These are phyloP conservation scores for Archips xylosteana DNA, from an alignment of 2,888 invertebrate genomes.

Conservation along the genomic window DNA sequence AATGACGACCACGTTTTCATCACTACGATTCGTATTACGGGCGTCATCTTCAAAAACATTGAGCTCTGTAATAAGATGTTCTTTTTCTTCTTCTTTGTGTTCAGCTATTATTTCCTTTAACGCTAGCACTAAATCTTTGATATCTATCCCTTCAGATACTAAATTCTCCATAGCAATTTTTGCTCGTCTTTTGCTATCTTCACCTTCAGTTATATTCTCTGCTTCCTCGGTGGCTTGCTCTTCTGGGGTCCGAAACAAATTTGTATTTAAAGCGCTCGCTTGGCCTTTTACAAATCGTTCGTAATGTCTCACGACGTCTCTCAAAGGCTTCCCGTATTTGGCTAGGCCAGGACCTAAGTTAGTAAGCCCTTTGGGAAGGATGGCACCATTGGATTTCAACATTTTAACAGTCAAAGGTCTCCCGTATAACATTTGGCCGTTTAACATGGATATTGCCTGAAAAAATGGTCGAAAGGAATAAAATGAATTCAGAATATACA, in stretches of 20 bases:
- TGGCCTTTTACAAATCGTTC: conserved; percentile 57
- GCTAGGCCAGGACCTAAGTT: conserved; percentile 68
- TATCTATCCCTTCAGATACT: conserved; percentile 17
- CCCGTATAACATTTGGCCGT: conserved; percentile 65
- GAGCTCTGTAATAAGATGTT: conserved; percentile 14
- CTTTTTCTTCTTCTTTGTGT: conserved; percentile 11
- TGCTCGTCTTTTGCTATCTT: conserved; percentile 18
- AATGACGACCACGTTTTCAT: background rate
- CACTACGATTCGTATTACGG: background rate
- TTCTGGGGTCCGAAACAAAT: conserved; percentile 46
- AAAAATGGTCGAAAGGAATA: conserved; percentile 45
- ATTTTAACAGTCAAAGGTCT: conserved; percentile 58
- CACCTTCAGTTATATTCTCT: background rate
- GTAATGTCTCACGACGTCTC: conserved; percentile 62
- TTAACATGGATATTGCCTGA: conserved; percentile 75
- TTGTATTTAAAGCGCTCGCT: conserved; percentile 48
- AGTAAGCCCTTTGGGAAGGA: conserved; percentile 67
- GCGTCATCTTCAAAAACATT: background rate
- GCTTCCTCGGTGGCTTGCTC: conserved; percentile 12
- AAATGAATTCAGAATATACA: background rate
- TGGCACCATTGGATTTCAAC: conserved; percentile 49
- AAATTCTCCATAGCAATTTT: conserved; percentile 20
- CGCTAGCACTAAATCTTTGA: conserved; percentile 17
- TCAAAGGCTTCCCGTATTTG: conserved; percentile 59
- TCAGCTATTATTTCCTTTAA: conserved; percentile 21